These are phyloP conservation scores for Phenacoccus solenopsis DNA, from an alignment of 1,140 invertebrate species.

Conservation along the genomic window DNA sequence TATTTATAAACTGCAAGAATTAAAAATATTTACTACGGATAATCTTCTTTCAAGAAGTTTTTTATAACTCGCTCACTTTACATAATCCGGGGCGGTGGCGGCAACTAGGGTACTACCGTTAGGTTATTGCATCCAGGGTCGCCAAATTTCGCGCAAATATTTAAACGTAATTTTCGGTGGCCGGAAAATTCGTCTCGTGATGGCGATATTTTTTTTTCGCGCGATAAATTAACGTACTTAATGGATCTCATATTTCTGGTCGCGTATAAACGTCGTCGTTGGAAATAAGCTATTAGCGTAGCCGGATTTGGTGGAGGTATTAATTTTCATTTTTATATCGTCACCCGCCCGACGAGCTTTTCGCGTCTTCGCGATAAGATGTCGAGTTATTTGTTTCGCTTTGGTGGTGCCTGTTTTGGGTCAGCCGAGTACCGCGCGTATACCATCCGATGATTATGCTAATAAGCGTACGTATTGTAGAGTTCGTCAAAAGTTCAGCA, in stretches of 20 bases:
- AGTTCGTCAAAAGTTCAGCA: neutral
- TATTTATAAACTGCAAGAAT: neutral
- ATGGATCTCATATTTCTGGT: neutral
- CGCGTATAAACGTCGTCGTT: neutral
- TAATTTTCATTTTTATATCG: too few species aligned
- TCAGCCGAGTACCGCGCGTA: too few species aligned
- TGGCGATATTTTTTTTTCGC: too few species aligned
- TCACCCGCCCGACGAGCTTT: too few species aligned
- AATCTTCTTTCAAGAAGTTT: constrained; percentile 3
- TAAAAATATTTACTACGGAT: constrained; percentile 3
- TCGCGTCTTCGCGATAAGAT: too few species aligned
- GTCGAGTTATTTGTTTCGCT: too few species aligned
- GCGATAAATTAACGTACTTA: neutral
- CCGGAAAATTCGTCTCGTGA: neutral
- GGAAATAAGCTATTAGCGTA: too few species aligned
- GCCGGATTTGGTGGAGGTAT: too few species aligned
- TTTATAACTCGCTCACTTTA: neutral
- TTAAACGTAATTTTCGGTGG: neutral
- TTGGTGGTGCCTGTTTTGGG: too few species aligned
- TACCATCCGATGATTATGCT: too few species aligned
- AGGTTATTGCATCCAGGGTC: neutral
- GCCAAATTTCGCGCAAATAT: neutral
- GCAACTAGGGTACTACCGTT: neutral
- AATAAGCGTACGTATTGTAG: too few species aligned
- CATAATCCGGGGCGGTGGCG: neutral